Percentiles rank a stretch among this genome's conserved stretches.
These are phyloP conservation scores for Phocides pigmalion DNA, from an alignment of 1,140 invertebrate species.

Conservation along the genomic window DNA sequence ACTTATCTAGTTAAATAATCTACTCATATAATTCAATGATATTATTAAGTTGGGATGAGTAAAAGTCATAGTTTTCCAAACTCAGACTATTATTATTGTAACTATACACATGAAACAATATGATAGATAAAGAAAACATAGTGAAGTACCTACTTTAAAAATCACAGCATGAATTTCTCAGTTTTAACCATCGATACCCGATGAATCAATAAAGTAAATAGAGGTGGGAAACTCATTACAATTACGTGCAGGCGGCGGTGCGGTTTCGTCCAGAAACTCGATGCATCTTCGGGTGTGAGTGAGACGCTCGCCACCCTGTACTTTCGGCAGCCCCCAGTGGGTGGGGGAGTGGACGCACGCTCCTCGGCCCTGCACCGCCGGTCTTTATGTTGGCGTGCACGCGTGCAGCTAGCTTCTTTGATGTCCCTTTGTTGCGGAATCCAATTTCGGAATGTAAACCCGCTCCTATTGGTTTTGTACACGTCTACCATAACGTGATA, in stretches of 20 bases:
- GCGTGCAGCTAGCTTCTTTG: slow-evolving; percentile 81
- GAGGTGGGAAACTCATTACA: slow-evolving; percentile 73
- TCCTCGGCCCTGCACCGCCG: slow-evolving; percentile 69
- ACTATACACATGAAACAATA: not conserved
- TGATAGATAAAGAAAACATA: not conserved
- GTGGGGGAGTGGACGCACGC: slow-evolving; percentile 73
- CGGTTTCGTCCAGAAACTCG: slow-evolving; percentile 76
- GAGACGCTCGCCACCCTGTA: slow-evolving; percentile 57
- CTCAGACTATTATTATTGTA: too few species aligned
- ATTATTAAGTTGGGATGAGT: too few species aligned
- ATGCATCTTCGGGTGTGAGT: slow-evolving; percentile 78
- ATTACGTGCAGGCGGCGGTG: slow-evolving; percentile 64
- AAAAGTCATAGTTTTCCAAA: too few species aligned
- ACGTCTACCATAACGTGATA: slow-evolving; percentile 7
- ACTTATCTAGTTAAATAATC: too few species aligned
- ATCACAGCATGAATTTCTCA: not conserved
- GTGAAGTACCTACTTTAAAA: not conserved
- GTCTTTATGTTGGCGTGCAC: slow-evolving; percentile 74
- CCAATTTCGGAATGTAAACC: slow-evolving; percentile 72
- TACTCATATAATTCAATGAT: too few species aligned
- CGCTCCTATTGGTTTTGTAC: slow-evolving; percentile 53
- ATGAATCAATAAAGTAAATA: slow-evolving; percentile 46
- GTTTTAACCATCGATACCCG: slow-evolving; percentile 17
- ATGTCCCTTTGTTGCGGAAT: slow-evolving; percentile 80
- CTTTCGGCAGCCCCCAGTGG: slow-evolving; percentile 60